Percentiles rank a stretch among this genome's conserved stretches.
phyloP scores from a whole-genome alignment of 2,113 vertebrate species.

The Orientallactaga bullata region DNA sequence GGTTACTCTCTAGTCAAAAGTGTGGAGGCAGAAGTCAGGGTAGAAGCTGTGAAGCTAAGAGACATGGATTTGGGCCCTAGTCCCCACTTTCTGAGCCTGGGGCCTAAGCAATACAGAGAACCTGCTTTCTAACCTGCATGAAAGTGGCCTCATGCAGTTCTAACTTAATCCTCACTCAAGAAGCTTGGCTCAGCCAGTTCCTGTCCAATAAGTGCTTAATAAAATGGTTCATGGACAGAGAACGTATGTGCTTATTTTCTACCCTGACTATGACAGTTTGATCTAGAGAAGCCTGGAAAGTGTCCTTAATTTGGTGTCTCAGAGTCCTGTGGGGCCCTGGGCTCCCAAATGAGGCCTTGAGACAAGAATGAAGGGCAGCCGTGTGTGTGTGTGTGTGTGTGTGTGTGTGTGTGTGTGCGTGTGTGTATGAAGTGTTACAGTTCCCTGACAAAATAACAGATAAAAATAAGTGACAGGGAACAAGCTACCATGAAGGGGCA shows the following conservation, averaged over 20 bases:
- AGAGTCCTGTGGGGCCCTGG: not conserved
- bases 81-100: not conserved
- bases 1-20: not conserved
- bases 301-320: not conserved
- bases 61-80: not conserved
- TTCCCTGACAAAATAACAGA: conserved; percentile 67
- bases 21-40: not conserved
- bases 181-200: not conserved
- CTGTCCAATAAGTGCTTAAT: not conserved
- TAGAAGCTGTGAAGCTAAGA: not conserved
- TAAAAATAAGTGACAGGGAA: conserved; percentile 59
- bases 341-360: not conserved
- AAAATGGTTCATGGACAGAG: not conserved
- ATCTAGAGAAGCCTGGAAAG: no score
- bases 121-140: not conserved
- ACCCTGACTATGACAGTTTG: not conserved
- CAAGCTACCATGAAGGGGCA: conserved; percentile 52
- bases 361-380: not conserved
- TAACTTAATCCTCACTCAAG: not conserved
- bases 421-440: conserved; percentile 39
- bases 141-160: rapidly evolving
- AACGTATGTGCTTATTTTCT: not conserved
- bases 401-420: not conserved
- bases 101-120: not conserved
- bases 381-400: not conserved